Percentiles rank a stretch among this genome's conserved stretches.
Evolutionary conservation across 1,140 invertebrate species (phyloP).

Genomic region (Medauroidea extradentata): DNA sequence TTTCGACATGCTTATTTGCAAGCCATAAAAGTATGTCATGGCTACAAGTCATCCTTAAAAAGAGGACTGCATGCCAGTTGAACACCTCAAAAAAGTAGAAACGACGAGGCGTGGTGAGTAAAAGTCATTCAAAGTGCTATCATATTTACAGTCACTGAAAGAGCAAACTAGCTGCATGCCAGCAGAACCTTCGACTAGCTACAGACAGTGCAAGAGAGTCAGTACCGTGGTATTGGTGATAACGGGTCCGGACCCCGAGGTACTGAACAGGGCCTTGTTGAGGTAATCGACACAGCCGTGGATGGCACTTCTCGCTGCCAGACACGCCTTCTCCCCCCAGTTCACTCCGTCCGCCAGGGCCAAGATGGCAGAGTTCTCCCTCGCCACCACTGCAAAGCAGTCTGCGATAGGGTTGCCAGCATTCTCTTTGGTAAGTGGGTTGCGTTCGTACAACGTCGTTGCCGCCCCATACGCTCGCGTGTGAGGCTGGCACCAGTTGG

Average conservation of each 20-base stretch:
- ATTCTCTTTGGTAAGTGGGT: conserved; percentile 66
- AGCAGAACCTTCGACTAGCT: background rate
- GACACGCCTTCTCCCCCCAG: conserved; percentile 84
- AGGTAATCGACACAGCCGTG: conserved; percentile 84
- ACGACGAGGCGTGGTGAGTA: too few relatives aligned
- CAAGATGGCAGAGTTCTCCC: conserved; percentile 74
- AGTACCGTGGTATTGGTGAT: conserved; percentile 42
- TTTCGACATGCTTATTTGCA: too few relatives aligned
- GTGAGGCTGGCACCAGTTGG: conserved; percentile 62
- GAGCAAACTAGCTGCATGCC: too few relatives aligned
- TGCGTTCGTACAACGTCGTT: conserved; percentile 71
- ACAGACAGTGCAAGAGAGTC: background rate
- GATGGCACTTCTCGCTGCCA: conserved; percentile 84
- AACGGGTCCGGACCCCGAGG: conserved; percentile 23
- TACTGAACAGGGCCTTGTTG: conserved; percentile 61
- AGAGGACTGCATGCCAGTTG: too few relatives aligned
- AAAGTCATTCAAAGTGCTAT: too few relatives aligned
- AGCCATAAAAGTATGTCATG: too few relatives aligned
- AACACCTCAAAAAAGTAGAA: too few relatives aligned
- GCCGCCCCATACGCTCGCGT: conserved; percentile 61
- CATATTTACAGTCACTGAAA: too few relatives aligned
- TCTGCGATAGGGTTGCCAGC: conserved; percentile 89
- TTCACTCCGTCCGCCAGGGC: conserved; percentile 90
- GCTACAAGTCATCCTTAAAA: too few relatives aligned
- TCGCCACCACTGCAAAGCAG: conserved; percentile 78